Conservation (phyloP, 2,113 vertebrate genomes). For the Phylloscopus whistleri region DNA sequence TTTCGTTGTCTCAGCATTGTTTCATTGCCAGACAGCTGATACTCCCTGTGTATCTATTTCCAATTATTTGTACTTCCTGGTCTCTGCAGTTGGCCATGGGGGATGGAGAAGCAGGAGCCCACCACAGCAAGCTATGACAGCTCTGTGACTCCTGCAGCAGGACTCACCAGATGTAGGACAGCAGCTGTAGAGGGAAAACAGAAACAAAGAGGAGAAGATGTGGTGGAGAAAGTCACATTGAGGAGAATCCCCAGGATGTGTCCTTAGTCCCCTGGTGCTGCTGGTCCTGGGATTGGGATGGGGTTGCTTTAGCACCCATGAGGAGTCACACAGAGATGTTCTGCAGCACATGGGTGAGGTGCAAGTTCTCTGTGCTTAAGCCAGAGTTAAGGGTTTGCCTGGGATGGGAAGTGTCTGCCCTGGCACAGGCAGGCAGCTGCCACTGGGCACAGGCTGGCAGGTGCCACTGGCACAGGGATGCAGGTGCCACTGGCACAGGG, state of each 20-base stretch:
- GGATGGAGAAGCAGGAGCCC: not conserved
- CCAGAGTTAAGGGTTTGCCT: not conserved
- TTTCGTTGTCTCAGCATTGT: not conserved
- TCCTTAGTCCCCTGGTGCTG: not conserved
- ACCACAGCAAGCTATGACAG: not conserved
- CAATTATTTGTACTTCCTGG: not conserved
- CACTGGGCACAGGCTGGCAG: accelerated
- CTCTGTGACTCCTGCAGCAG: not conserved
- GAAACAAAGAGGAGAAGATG: accelerated
- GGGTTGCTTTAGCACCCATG: not conserved
- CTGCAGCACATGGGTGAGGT: not conserved
- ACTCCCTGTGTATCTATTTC: not conserved
- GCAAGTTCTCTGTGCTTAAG: not conserved
- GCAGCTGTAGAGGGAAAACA: not conserved
- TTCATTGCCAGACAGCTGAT: not conserved
- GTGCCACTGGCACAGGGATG: not conserved
- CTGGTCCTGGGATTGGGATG: not conserved
- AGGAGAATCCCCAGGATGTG: not conserved
- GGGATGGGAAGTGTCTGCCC: not conserved
- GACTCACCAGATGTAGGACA: not conserved
- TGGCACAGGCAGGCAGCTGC: accelerated
- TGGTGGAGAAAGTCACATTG: accelerated
- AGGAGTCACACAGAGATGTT: not conserved
- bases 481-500: no score
- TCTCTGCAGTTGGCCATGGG: not conserved